Base-by-base conservation (phyloP, 2,797 vertebrate species). In the Melanogrammus aeglefinus region DNA sequence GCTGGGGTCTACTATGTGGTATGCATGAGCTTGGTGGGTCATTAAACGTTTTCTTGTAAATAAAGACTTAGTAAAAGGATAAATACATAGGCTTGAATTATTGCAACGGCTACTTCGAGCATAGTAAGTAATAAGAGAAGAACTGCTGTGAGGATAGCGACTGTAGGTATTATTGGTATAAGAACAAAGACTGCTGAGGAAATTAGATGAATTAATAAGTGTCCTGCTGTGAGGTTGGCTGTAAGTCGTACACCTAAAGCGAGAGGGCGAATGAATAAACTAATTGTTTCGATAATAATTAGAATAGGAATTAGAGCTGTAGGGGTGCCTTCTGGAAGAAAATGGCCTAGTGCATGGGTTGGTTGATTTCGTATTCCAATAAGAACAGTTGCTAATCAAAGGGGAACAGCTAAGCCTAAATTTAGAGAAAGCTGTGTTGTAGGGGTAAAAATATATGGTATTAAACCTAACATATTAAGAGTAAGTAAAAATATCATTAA, bases 41-140 rank as follows among this genome's bases (percentile, higher is more conserved):
- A 91, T 92, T 90, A 91, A 0, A 84, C 29, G 76, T 91, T 90
- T 82, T 90, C 89, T 87, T 91, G 86, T 27, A 90, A 6, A 0
- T 92, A 91, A 0, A 91, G 84, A 36, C 83, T 89, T 70, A 92
- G 0, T 0, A 91, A 14, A 0, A 91, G 77, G 0, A 90, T 78
- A 6, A 88, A 93, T 0, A 93, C 87, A 0, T 90, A 91, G 0
- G 89, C 89, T 73, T 91, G 88, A 1, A 91, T 88, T 0, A 85
- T 35, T 0, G 89, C 84, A 0, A 93, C 84, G 0, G 80, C 88
- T 0, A 89, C 1, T 66, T 91, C 85, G 14, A 91, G 2, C 0
- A 88, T 33, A 0, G 88, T 85, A 0, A 91, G 6, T 0, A 91
- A 4, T 0, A 89, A 1, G 0, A 92, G 21, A 0, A 90, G 6